phyloP scores from a whole-genome alignment of 2,888 invertebrate genomes.

The Aelia acuminata region DNA sequence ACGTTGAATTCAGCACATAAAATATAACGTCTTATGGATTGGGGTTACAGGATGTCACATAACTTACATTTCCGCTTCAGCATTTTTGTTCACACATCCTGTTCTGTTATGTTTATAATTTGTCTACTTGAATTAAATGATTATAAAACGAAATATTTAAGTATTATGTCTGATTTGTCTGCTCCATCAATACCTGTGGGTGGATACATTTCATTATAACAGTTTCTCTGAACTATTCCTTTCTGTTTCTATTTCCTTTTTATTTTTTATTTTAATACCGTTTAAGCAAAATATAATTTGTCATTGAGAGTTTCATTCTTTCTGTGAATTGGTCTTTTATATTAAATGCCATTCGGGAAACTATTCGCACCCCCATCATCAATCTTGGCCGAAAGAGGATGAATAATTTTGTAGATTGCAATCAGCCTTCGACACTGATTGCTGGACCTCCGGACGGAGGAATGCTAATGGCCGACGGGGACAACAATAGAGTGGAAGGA shows the following conservation, averaged over 20 bases:
- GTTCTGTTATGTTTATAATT: too few species aligned
- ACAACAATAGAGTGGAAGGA: slow-evolving; percentile 11
- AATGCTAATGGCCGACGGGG: slow-evolving; percentile 1
- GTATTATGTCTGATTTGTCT: too few species aligned
- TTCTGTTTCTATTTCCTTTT: too few species aligned
- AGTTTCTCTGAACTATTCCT: neutral
- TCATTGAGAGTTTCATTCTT: neutral
- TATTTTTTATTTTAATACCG: too few species aligned
- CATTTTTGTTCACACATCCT: too few species aligned
- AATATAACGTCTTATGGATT: too few species aligned
- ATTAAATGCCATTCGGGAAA: slow-evolving; percentile 1
- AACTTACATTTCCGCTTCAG: too few species aligned
- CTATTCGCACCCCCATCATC: neutral
- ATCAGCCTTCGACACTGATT: slow-evolving; percentile 41
- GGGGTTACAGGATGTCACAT: too few species aligned
- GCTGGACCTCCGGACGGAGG: slow-evolving; percentile 7
- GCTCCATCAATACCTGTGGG: too few species aligned
- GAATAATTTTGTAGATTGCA: slow-evolving; percentile 21
- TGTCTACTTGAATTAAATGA: too few species aligned
- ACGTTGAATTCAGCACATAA: too few species aligned
- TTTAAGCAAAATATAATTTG: neutral
- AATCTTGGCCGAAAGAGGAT: neutral
- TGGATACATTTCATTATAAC: neutral
- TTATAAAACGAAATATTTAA: too few species aligned
- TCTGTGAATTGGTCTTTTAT: neutral